These are phyloP conservation scores for Solea senegalensis DNA, from an alignment of 2,113 vertebrate genomes.

Conservation along the genomic window DNA sequence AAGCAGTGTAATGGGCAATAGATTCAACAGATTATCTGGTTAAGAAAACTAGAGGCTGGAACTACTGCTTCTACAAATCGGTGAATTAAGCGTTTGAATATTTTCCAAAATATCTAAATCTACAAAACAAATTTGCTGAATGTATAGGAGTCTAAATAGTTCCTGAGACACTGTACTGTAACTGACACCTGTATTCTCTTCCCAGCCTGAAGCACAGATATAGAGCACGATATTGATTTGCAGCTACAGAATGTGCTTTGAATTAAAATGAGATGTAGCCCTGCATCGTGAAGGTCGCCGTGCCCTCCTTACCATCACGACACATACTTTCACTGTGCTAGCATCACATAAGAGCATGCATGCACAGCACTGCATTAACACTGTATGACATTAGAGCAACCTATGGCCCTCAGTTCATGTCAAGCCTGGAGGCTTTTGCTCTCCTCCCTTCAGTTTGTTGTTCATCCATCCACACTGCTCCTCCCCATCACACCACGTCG, in stretches of 20 bases:
- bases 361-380: background rate
- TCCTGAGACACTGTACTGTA: no score
- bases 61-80: no score
- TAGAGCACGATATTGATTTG: background rate
- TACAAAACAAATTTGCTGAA: no score
- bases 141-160: no score
- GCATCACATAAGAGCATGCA: slow-evolving; percentile 8
- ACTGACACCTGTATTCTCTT: background rate
- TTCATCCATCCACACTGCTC: slow-evolving; percentile 29
- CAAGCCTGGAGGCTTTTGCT: slow-evolving; percentile 27
- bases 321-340: background rate
- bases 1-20: no score
- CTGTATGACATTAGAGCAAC: slow-evolving; percentile 35
- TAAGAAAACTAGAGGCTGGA: no score
- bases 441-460: slow-evolving; percentile 18
- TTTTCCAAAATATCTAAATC: no score
- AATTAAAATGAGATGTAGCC: slow-evolving; percentile 18
- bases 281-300: slow-evolving; percentile 48
- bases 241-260: background rate
- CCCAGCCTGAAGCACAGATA: no score
- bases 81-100: no score
- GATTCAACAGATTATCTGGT: no score
- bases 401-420: slow-evolving; percentile 20
- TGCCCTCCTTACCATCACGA: slow-evolving; percentile 6
- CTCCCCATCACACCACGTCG: slow-evolving; percentile 30